Conservation (phyloP, 2,888 invertebrate species). For the Drosophila colorata region DNA sequence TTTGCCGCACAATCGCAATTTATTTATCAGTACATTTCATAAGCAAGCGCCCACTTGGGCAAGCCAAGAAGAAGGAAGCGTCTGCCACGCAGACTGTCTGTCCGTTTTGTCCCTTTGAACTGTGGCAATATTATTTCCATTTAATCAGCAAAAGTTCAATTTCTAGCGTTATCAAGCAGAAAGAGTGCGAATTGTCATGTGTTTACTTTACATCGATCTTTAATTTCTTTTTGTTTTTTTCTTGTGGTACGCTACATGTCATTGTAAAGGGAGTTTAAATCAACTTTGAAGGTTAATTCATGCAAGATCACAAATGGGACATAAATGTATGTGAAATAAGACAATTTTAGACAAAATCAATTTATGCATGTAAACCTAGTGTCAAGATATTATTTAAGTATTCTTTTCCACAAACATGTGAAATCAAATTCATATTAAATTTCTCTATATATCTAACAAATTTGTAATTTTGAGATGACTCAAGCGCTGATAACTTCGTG, state of each 20-base stretch:
- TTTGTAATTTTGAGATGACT: too few species aligned
- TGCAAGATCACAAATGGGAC: too few species aligned
- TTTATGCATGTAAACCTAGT: too few species aligned
- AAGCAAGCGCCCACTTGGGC: constrained; percentile 39
- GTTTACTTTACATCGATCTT: constrained; percentile 51
- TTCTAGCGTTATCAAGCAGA: constrained; percentile 58
- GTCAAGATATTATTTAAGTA: too few species aligned
- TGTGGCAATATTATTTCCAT: constrained; percentile 66
- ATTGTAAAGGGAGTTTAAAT: not conserved
- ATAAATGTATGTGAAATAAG: too few species aligned
- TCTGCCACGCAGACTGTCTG: constrained; percentile 36
- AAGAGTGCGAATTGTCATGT: constrained; percentile 48
- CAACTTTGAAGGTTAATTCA: not conserved
- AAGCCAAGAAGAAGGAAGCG: constrained; percentile 56
- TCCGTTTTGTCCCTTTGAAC: constrained; percentile 52
- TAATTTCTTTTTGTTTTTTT: constrained; percentile 1
- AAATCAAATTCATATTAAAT: too few species aligned
- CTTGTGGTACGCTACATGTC: not conserved
- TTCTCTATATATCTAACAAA: too few species aligned
- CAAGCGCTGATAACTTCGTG: too few species aligned
- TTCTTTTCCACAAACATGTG: too few species aligned
- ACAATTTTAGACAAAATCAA: too few species aligned
- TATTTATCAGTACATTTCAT: constrained; percentile 73
- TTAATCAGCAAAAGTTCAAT: constrained; percentile 76
- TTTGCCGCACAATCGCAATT: constrained; percentile 79